A percentile compares a stretch with the other conserved stretches of the same genome.
These are phyloP conservation scores for Pseudachorutes palmiensis DNA, from an alignment of 1,140 invertebrate genomes.

Conservation along the genomic window DNA sequence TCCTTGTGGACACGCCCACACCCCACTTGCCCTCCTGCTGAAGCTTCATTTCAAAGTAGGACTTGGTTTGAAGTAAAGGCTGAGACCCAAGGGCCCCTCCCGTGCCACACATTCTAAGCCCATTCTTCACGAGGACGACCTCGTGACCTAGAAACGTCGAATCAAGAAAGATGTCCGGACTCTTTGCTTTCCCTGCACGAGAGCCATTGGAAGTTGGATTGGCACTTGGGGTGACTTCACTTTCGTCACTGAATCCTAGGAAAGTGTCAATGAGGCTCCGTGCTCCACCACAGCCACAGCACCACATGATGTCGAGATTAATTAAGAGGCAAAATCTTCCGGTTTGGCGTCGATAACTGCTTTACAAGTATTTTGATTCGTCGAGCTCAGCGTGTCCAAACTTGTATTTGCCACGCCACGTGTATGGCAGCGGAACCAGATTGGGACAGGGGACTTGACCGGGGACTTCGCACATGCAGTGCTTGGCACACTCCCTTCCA, in stretches of 20 bases:
- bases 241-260: slow-evolving; percentile 18
- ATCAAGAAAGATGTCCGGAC: slow-evolving; percentile 35
- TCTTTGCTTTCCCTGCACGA: slow-evolving; percentile 3
- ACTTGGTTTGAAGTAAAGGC: slow-evolving; percentile 91
- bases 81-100: slow-evolving; percentile 88
- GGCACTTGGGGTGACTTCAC: neutral
- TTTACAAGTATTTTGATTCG: slow-evolving; percentile 36
- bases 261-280: slow-evolving; percentile 31
- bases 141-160: slow-evolving; percentile 69
- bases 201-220: neutral
- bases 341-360: no score
- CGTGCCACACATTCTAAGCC: slow-evolving; percentile 85
- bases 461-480: slow-evolving; percentile 89
- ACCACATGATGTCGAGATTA: no score
- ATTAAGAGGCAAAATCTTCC: no score
- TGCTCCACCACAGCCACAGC: slow-evolving; percentile 31
- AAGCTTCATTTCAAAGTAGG: slow-evolving; percentile 97
- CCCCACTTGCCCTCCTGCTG: slow-evolving; percentile 92
- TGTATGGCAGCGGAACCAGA: slow-evolving; percentile 66
- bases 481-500: slow-evolving; percentile 67
- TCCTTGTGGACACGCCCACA: slow-evolving; percentile 80
- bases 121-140: slow-evolving; percentile 96
- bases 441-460: slow-evolving; percentile 87
- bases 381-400: slow-evolving; percentile 33
- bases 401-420: slow-evolving; percentile 72